Base-by-base conservation (phyloP, 2,888 invertebrate genomes). In the Noctua janthina region DNA sequence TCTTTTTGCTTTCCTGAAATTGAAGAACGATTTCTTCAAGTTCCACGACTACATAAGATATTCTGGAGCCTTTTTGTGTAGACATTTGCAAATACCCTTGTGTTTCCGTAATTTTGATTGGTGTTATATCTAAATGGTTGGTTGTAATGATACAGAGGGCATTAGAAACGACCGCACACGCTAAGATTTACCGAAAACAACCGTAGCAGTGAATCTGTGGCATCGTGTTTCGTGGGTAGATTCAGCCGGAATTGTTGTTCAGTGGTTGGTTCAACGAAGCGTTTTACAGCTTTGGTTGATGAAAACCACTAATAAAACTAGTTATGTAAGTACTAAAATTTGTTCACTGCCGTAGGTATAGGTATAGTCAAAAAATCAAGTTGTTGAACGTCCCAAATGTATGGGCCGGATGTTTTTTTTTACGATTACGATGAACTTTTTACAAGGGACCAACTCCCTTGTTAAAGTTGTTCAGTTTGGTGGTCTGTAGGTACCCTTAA, bases 141-240 rank as follows among this genome's bases (percentile, higher is more conserved):
- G 54, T 66, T 10, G 35, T 56, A 17, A 66, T 66, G 15, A 17
- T 39, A 64, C 51, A 43, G 23, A 17, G 23, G 13, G 29, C 64
- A 54, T 77, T 66, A 66, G 23, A 76, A 39, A 73, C n/a, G 46
- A 56, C 62, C n/a, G 46, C 59, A 54, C n/a, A 35, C 62, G 35
- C 35, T 13, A 74, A 51, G 51, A 71, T 71, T 81, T 62, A 73
- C 51, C 43, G n/a, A 35, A 13, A 73, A n/a, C 20, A 59, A 54
- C 73, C 46, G 43, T 54, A 54, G 35, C 62, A 46, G 51, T 35
- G 35, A 62, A 54, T 51, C 20, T 68, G 68, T 11, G 62, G 62
- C 11, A 17, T 64, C n/a, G 29, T 54, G 13, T n/a, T 73, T 46
- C 68, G 43, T 72, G 59, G 67, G 29, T 49, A 29, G 13, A 7